Evolutionary conservation across 2,113 vertebrate species (phyloP).

Genomic region (Neotoma lepida): DNA sequence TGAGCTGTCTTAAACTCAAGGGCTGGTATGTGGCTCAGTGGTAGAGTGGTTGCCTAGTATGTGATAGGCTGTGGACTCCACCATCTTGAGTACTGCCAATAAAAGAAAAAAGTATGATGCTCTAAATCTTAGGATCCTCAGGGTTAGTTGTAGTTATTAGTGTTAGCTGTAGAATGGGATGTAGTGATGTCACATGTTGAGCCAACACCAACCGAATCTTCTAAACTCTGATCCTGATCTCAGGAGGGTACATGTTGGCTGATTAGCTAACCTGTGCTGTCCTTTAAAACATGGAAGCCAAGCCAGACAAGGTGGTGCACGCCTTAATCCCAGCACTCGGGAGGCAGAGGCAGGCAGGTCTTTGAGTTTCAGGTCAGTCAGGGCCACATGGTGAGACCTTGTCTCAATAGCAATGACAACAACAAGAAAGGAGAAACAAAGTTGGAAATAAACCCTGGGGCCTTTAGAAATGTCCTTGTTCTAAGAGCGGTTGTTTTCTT

Average conservation of each 20-base stretch:
- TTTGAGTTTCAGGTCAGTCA: not conserved
- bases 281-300: not conserved
- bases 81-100: not conserved
- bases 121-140: not conserved
- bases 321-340: not conserved
- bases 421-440: not conserved
- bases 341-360: not conserved
- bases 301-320: not conserved
- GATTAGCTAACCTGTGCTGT: not conserved
- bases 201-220: not conserved
- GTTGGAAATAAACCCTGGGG: not conserved
- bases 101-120: not conserved
- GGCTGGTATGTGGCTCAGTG: not conserved
- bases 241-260: not conserved
- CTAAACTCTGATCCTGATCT: not conserved
- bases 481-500: not conserved
- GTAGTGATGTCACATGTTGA: not conserved
- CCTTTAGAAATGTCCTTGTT: conserved; percentile 45
- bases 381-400: not conserved
- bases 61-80: not conserved
- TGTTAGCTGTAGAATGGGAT: not conserved
- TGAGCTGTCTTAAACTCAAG: not conserved
- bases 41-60: not conserved
- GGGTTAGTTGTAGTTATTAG: not conserved
- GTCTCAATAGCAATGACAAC: not conserved